phyloP scores from a whole-genome alignment of 2,113 vertebrate species.

The Colinus virginianus region DNA sequence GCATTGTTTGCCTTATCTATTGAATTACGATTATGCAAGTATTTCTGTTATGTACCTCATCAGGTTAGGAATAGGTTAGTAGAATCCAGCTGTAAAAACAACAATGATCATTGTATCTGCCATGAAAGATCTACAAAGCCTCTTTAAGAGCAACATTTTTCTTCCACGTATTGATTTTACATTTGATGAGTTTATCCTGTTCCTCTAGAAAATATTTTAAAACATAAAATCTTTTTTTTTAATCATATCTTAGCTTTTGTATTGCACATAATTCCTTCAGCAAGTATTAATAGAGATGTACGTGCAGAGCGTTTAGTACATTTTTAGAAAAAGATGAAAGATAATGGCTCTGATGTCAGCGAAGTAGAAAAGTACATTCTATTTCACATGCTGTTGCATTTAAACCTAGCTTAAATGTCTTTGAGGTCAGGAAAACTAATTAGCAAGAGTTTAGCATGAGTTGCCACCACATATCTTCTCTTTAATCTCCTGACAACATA shows the following conservation, averaged over 20 bases:
- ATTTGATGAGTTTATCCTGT: not conserved
- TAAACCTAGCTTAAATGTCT: not conserved
- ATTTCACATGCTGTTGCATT: not conserved
- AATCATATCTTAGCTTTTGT: not conserved
- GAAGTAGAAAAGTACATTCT: not conserved
- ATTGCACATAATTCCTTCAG: not conserved
- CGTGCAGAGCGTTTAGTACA: not conserved
- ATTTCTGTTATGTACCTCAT: not conserved
- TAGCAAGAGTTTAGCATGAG: conserved; percentile 11
- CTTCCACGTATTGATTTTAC: not conserved
- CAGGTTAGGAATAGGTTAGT: not conserved
- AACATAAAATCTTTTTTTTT: not conserved
- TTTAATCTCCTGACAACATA: conserved; percentile 40
- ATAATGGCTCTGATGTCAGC: not conserved
- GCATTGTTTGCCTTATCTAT: not conserved
- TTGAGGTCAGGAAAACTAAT: conserved; percentile 51
- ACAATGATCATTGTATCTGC: rapidly evolving
- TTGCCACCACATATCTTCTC: conserved; percentile 5
- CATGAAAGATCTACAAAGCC: not conserved
- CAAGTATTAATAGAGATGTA: not conserved
- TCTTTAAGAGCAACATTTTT: rapidly evolving
- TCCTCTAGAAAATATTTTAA: not conserved
- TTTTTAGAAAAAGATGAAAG: not conserved
- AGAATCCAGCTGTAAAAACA: not conserved
- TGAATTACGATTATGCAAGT: not conserved